phyloP scores from a whole-genome alignment of 2,113 vertebrate genomes.

The Benitochromis conjunctus region DNA sequence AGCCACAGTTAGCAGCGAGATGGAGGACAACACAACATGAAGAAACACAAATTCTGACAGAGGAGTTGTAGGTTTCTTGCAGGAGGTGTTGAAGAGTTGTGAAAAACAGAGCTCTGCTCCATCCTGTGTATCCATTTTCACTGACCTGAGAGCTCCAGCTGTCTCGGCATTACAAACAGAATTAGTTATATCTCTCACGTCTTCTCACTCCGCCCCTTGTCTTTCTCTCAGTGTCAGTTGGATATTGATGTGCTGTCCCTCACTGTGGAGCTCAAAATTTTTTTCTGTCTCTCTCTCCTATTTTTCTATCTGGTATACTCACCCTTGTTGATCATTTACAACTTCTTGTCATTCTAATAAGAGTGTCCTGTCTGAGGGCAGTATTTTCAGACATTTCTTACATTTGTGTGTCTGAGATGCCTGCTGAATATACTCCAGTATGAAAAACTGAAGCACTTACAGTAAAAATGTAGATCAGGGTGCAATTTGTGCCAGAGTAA shows the following conservation, averaged over 20 bases:
- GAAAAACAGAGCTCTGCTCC: constrained; percentile 3
- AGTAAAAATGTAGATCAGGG: neutral
- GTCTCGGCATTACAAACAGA: neutral
- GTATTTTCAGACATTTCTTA: neutral
- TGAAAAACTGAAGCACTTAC: neutral
- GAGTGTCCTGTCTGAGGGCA: neutral
- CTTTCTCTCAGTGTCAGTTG: neutral
- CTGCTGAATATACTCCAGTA: neutral
- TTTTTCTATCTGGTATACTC: neutral
- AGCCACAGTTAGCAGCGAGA: neutral
- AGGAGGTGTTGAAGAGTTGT: neutral
- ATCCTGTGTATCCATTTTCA: neutral
- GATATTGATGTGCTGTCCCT: neutral
- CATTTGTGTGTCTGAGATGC: neutral
- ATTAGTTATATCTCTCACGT: fast-evolving
- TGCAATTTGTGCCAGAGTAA: neutral
- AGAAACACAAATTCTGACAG: neutral
- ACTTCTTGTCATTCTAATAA: neutral
- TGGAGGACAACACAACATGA: neutral
- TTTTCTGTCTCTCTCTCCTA: neutral
- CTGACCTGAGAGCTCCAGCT: neutral
- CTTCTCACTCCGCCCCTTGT: neutral
- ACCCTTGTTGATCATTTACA: neutral
- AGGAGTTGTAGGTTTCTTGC: neutral
- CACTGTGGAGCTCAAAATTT: neutral